Percentiles rank a stretch among this genome's conserved stretches.
These are phyloP conservation scores for Cerceris ruficornis DNA, from an alignment of 2,888 invertebrate genomes.

Conservation along the genomic window DNA sequence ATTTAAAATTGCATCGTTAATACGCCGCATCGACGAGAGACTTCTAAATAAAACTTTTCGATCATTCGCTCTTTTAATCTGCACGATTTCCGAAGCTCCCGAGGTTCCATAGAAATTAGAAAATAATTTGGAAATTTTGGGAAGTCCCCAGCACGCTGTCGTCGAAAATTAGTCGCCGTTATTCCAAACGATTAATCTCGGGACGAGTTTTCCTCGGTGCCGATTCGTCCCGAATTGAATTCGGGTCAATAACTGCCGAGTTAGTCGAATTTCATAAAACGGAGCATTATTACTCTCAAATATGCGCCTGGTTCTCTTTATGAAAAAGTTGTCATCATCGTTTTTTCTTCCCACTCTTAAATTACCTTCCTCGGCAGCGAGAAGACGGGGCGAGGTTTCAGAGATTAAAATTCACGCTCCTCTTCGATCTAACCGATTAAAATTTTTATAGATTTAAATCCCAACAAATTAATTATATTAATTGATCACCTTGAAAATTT, in stretches of 20 bases:
- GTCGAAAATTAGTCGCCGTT: background rate
- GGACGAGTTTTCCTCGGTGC: background rate
- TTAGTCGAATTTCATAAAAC: slow-evolving; percentile 3
- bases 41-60: too few relatives aligned
- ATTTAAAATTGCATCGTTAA: too few relatives aligned
- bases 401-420: too few relatives aligned
- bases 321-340: slow-evolving; percentile 10
- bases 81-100: background rate
- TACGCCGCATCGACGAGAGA: too few relatives aligned
- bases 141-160: background rate
- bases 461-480: too few relatives aligned
- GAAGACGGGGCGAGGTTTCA: too few relatives aligned
- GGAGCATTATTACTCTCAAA: slow-evolving; percentile 8
- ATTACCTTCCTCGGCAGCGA: too few relatives aligned
- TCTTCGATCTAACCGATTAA: too few relatives aligned
- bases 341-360: background rate
- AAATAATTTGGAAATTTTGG: background rate
- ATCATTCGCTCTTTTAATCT: too few relatives aligned
- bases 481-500: too few relatives aligned
- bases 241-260: background rate
- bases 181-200: slow-evolving; percentile 5
- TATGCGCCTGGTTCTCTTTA: slow-evolving; percentile 1
- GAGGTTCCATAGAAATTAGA: background rate
- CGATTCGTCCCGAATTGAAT: background rate
- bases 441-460: too few relatives aligned